Conservation (phyloP, 2,888 invertebrate species). For the Hemaris fuciformis region DNA sequence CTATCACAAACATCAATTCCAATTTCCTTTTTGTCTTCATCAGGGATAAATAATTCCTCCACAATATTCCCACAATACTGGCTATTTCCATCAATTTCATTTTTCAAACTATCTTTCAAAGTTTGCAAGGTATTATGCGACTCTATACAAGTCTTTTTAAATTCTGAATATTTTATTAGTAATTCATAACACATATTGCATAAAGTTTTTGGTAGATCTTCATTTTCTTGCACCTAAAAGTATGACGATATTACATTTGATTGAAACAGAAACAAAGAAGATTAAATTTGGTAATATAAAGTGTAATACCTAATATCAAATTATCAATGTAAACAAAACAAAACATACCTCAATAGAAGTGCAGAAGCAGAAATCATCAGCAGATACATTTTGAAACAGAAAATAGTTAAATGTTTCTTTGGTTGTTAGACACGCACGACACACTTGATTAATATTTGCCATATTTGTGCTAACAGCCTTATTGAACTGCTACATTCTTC, state of each 20-base stretch:
- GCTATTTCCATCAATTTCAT: slow-evolving; percentile 16
- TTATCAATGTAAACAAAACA: neutral
- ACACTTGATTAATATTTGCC: slow-evolving; percentile 46
- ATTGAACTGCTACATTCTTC: neutral
- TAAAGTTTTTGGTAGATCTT: slow-evolving; percentile 60
- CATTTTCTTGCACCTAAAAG: slow-evolving; percentile 25
- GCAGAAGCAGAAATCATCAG: slow-evolving; percentile 63
- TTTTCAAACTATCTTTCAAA: slow-evolving; percentile 33
- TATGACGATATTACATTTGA: neutral
- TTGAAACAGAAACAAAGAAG: neutral
- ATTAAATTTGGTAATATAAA: neutral
- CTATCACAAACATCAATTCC: neutral
- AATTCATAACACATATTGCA: slow-evolving; percentile 61
- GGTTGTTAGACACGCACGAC: slow-evolving; percentile 64
- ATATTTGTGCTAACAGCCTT: slow-evolving; percentile 21
- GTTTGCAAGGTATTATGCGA: slow-evolving; percentile 54
- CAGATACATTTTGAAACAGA: slow-evolving; percentile 58
- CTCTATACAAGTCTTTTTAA: slow-evolving; percentile 64
- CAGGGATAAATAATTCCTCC: neutral
- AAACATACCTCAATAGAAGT: slow-evolving; percentile 63
- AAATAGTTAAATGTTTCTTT: slow-evolving; percentile 53
- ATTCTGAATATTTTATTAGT: slow-evolving; percentile 53
- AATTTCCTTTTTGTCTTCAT: neutral
- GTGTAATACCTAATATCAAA: neutral
- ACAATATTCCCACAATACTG: neutral